Conservation (phyloP, 37 sponge, comb jelly and placozoan species). For the Spongia lamella region DNA sequence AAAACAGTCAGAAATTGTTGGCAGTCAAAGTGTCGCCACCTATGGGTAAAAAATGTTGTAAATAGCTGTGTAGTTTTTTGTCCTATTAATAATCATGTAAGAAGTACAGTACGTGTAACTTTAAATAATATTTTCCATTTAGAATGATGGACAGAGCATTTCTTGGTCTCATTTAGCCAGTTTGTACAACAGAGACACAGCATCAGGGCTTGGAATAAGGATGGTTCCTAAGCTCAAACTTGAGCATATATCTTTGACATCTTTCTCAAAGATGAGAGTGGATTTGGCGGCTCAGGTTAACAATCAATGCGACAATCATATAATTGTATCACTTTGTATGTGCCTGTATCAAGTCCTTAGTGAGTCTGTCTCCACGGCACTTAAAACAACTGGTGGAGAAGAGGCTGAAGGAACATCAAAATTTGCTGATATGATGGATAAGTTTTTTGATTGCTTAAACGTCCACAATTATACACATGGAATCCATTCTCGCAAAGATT, state of each 20-base stretch:
- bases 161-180: constrained; percentile 1
- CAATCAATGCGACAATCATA: no score
- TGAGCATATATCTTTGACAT: constrained; percentile 35
- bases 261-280: constrained; percentile 43
- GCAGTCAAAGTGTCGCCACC: constrained; percentile 4
- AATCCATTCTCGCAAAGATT: neutral
- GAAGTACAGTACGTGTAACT: neutral
- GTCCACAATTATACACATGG: constrained; percentile 16
- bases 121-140: neutral
- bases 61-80: no score
- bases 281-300: no score
- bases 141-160: constrained; percentile 9
- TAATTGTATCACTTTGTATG: neutral
- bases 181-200: constrained; percentile 9
- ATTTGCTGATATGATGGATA: constrained; percentile 2
- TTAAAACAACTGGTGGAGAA: neutral
- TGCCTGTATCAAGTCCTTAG: constrained; percentile 2
- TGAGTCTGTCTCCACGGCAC: constrained; percentile 17
- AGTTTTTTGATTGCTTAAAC: constrained; percentile 20
- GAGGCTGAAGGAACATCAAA: constrained; percentile 2
- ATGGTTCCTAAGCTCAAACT: constrained; percentile 33
- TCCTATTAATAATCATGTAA: no score
- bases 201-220: neutral
- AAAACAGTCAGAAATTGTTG: constrained; percentile 29
- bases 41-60: constrained; percentile 25